Conservation (phyloP, 2,113 vertebrate species). For the Chitala chitala region DNA sequence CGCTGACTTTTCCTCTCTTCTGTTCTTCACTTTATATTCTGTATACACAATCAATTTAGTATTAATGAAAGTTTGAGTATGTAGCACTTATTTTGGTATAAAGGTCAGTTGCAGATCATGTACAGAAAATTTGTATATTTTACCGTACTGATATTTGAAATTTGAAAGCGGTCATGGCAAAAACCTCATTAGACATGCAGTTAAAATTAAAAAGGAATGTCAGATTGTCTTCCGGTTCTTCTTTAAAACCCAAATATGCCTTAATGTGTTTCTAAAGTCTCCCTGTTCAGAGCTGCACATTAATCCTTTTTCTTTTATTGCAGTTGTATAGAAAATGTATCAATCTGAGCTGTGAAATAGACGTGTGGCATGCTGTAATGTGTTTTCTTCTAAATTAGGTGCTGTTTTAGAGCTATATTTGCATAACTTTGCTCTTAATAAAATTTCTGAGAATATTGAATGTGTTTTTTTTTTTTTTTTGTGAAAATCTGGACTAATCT, state of each 20-base stretch:
- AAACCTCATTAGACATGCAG: too few relatives aligned
- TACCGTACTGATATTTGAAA: too few relatives aligned
- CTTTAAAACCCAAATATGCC: neutral
- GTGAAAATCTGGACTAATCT: too few relatives aligned
- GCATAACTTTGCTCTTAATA: slow-evolving; percentile 22
- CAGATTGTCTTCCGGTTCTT: neutral
- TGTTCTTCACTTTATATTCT: neutral
- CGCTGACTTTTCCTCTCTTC: too few relatives aligned
- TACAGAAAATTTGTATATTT: too few relatives aligned
- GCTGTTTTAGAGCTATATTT: slow-evolving; percentile 14
- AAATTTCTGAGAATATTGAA: neutral
- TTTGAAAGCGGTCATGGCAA: too few relatives aligned
- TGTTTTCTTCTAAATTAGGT: slow-evolving; percentile 2
- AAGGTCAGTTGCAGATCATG: too few relatives aligned
- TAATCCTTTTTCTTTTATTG: neutral
- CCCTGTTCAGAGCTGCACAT: neutral
- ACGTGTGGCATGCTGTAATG: slow-evolving; percentile 15
- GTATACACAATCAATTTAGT: neutral
- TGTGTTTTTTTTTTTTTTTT: neutral
- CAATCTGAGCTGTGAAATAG: slow-evolving; percentile 13
- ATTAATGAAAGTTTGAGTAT: neutral
- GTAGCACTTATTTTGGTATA: neutral
- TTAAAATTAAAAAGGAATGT: too few relatives aligned
- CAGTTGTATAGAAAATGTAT: slow-evolving; percentile 3
- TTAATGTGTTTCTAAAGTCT: neutral